Evolutionary conservation across 2,113 vertebrate species (phyloP).

Genomic region (Xiphophorus hellerii): DNA sequence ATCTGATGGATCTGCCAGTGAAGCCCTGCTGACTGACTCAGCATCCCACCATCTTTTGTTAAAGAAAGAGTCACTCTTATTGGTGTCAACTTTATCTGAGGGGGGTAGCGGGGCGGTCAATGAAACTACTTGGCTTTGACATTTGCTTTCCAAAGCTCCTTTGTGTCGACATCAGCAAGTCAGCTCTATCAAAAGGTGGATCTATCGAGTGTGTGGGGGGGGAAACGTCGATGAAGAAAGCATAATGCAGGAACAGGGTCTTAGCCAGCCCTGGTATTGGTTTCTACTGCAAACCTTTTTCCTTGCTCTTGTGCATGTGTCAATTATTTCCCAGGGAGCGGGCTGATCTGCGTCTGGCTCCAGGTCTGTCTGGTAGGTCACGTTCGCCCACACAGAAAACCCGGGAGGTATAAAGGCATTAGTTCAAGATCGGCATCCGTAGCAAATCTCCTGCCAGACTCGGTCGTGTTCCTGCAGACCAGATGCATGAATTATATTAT

Average conservation of each 20-base stretch:
- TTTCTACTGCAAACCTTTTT: constrained; percentile 44
- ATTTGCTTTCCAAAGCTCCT: constrained; percentile 52
- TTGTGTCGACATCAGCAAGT: constrained; percentile 28
- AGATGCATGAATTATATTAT: constrained; percentile 35
- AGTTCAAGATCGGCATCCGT: constrained; percentile 58
- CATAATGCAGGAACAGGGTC: constrained; percentile 27
- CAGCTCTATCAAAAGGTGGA: constrained; percentile 37
- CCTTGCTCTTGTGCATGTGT: constrained; percentile 18
- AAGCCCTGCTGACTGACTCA: constrained; percentile 31
- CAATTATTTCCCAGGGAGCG: constrained; percentile 45
- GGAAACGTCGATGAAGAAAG: constrained; percentile 37
- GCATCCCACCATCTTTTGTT: constrained; percentile 30
- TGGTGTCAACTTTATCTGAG: constrained; percentile 35
- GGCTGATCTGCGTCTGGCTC: constrained; percentile 17
- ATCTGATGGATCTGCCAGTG: constrained; percentile 50
- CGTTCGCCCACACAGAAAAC: constrained; percentile 33
- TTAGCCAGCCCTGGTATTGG: constrained; percentile 30
- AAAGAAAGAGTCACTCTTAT: constrained; percentile 45
- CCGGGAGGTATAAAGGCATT: constrained; percentile 47
- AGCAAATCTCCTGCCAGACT: constrained; percentile 64
- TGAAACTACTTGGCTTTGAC: constrained; percentile 45
- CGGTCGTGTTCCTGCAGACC: constrained; percentile 52
- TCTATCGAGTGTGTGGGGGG: constrained; percentile 36
- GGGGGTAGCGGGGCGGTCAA: constrained; percentile 33
- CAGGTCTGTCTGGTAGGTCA: constrained; percentile 25